phyloP scores from a whole-genome alignment of 2,113 vertebrate genomes.

The Serinus canaria region DNA sequence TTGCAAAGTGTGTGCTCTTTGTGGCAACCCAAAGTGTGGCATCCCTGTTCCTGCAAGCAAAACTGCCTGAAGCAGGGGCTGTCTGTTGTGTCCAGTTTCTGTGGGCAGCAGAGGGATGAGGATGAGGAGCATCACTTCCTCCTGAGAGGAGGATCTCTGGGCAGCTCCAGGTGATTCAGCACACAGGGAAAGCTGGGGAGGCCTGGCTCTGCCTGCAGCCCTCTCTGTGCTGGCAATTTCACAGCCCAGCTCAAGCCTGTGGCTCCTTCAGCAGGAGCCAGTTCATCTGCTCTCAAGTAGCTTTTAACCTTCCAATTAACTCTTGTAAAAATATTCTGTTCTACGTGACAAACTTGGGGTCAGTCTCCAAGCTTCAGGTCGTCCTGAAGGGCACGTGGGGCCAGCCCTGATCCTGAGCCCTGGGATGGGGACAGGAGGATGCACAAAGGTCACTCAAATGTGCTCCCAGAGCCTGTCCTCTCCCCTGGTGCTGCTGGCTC shows the following conservation, averaged over 20 bases:
- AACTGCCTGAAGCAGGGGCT: neutral
- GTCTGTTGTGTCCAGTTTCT: neutral
- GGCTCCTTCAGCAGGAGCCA: neutral
- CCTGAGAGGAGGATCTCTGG: neutral
- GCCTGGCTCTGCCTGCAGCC: neutral
- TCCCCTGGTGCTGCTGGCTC: rapidly evolving
- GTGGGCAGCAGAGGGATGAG: neutral
- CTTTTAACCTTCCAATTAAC: neutral
- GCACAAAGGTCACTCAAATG: neutral
- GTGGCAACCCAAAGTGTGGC: neutral
- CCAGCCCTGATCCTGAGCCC: rapidly evolving
- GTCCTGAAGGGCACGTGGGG: rapidly evolving
- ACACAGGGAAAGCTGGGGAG: rapidly evolving
- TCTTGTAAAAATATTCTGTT: neutral
- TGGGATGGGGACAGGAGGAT: neutral
- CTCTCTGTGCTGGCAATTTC: neutral
- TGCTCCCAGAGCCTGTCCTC: rapidly evolving
- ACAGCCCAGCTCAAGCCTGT: neutral
- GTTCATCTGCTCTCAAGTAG: neutral
- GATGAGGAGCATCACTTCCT: neutral
- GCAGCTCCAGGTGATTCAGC: neutral
- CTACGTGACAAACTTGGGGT: neutral
- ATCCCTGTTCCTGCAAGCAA: neutral
- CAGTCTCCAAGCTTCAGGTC: neutral
- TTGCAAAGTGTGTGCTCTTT: neutral